Percentiles rank a stretch among this genome's conserved stretches.
phyloP scores from a whole-genome alignment of 2,888 invertebrate species.

The Acleris sparsana region DNA sequence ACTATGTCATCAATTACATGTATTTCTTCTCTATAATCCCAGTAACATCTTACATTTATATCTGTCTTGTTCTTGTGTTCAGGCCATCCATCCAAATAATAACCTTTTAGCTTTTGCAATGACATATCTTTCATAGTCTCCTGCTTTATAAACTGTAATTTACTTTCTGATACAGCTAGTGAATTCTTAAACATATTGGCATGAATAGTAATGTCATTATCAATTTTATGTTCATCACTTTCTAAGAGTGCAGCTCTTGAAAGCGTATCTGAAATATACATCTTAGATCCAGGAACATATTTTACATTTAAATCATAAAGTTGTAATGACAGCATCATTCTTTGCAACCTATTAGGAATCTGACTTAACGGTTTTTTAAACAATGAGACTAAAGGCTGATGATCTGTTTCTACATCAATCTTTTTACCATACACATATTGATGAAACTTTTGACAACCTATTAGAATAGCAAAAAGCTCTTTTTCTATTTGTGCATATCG shows the following conservation, averaged over 20 bases:
- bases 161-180: too few species aligned
- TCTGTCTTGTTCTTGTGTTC: too few species aligned
- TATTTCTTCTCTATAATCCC: too few species aligned
- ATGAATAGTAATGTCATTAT: conserved; percentile 1
- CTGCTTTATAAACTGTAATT: too few species aligned
- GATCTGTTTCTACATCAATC: background rate
- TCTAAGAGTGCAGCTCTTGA: conserved; percentile 1
- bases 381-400: background rate
- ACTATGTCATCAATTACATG: too few species aligned
- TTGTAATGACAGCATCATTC: conserved; percentile 5
- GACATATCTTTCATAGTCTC: too few species aligned
- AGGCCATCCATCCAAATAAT: too few species aligned
- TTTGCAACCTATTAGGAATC: background rate
- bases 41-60: too few species aligned
- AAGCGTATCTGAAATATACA: conserved; percentile 5
- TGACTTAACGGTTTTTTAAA: conserved; percentile 3
- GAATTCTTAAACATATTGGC: background rate
- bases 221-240: conserved; percentile 2
- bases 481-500: conserved; percentile 5
- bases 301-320: background rate
- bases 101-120: too few species aligned
- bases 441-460: conserved; percentile 2
- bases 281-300: background rate
- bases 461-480: background rate
- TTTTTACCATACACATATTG: background rate